Evolutionary conservation across 2,888 invertebrate genomes (phyloP).

Genomic region (Hirtodrosophila confusa): DNA sequence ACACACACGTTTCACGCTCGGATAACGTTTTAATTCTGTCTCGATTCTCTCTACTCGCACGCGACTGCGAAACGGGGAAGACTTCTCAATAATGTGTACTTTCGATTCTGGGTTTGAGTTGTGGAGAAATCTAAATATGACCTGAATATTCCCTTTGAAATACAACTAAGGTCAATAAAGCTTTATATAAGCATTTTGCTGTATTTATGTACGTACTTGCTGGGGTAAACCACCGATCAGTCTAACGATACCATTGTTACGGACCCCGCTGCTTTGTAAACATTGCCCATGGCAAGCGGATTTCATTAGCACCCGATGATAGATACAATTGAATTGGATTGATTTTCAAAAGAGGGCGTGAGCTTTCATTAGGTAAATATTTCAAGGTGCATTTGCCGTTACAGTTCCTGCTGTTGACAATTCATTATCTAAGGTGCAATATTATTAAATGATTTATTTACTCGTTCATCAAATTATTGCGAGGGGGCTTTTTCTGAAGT

Average conservation of each 20-base stretch:
- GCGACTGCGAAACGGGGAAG: neutral
- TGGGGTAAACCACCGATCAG: constrained; percentile 43
- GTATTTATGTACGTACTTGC: constrained; percentile 21
- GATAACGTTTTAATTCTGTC: constrained; percentile 7
- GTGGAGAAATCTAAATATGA: neutral
- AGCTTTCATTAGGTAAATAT: neutral
- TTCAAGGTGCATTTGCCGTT: neutral
- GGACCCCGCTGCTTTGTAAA: constrained; percentile 13
- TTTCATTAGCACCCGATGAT: constrained; percentile 2
- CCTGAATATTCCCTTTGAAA: constrained; percentile 1
- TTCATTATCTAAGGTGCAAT: constrained; percentile 51
- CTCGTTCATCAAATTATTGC: constrained; percentile 31
- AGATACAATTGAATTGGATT: constrained; percentile 3
- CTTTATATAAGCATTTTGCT: constrained; percentile 23
- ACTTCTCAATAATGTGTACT: neutral
- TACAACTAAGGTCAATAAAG: constrained; percentile 14
- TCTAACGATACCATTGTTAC: constrained; percentile 3
- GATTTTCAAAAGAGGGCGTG: neutral
- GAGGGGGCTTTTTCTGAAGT: constrained; percentile 42
- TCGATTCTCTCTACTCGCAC: neutral
- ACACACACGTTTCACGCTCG: too few species aligned
- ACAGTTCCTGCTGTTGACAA: constrained; percentile 37
- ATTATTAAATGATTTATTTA: constrained; percentile 60
- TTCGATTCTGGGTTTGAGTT: neutral
- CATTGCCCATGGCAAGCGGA: constrained; percentile 14